Base-by-base conservation (phyloP, 2,797 vertebrate genomes). In the Melanitta fusca region DNA sequence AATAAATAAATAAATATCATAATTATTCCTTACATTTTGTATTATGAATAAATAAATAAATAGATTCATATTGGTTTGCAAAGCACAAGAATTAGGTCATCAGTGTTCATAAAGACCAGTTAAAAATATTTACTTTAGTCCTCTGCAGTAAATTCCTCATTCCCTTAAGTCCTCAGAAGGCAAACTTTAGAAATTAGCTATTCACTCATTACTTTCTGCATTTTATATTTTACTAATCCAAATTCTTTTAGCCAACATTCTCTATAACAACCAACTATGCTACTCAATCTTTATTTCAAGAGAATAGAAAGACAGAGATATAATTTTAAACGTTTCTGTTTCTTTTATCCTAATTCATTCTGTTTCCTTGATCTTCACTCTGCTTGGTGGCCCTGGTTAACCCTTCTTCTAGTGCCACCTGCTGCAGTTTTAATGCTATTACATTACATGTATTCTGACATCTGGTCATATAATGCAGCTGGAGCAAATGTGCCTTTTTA, bases 391-490 rank as follows among this genome's bases (percentile, higher is more conserved):
- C 49, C 60, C 28, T 47, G 18, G n/a, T 80, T 89, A 93, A 85
- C 69, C 47, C 88, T 93, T 54, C 88, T 85, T 93, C 64, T 62
- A 78, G 62, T 75, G 89, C 83, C 92, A 96, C 74, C 94, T 96
- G 72, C 92, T 93, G 87, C 62, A 58, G 43, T 47, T 39, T 39
- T 80, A 0, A 60, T 80, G 85, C 61, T 45, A 87, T 93, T 91
- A 81, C 91, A 88, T 41, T 41, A 41, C 41, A 16, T 41, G 41
- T 41, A 41, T 27, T 71, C 36, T 30, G 38, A 68, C 13, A 1
- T 15, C 16, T 5, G 13, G 28, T 78, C 20, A 1, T 30, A 4
- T 6, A 53, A 45, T 11, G n/a, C 79, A 66, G 53, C 74, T 82
- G 77, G 36, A 93, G 69, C 41, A 51, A 70, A 87, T 27, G n/a